A percentile compares a stretch with the other conserved stretches of the same genome.
phyloP scores from a whole-genome alignment of 2,113 vertebrate genomes.

The Indicator indicator region DNA sequence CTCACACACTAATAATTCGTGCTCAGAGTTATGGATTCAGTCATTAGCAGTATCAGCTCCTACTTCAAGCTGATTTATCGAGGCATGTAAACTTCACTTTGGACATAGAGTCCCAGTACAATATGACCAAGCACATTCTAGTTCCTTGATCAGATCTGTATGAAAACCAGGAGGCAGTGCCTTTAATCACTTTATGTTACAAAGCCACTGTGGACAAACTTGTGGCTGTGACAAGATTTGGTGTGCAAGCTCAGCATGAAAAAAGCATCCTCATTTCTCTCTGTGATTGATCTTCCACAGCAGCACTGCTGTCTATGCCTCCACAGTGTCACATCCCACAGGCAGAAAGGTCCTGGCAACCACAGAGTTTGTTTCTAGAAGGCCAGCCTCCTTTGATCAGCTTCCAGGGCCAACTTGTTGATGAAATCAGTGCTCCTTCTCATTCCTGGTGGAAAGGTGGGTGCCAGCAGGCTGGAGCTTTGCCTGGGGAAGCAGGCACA shows the following conservation, averaged over 20 bases:
- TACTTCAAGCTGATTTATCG: conserved; percentile 11
- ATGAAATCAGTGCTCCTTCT: neutral
- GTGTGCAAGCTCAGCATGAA: neutral
- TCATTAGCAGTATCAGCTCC: conserved; percentile 12
- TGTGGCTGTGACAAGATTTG: neutral
- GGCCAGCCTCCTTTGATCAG: fast-evolving
- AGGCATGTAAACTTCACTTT: conserved; percentile 27
- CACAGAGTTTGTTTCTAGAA: neutral
- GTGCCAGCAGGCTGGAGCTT: neutral
- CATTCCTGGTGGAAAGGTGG: neutral
- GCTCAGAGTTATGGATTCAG: conserved; percentile 14
- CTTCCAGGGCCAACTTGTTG: neutral
- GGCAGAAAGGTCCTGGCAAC: neutral
- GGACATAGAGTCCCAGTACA: neutral
- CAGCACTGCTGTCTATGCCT: neutral
- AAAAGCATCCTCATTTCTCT: neutral
- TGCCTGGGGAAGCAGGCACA: neutral
- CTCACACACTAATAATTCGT: conserved; percentile 14
- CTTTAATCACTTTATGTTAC: neutral
- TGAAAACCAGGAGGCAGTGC: neutral
- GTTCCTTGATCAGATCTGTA: neutral
- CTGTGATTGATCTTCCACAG: neutral
- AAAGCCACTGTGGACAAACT: neutral
- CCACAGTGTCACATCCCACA: neutral
- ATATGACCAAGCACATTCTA: conserved; percentile 15